Base-by-base conservation (phyloP, 2,888 invertebrate genomes). In the Orchesellides sinensis region DNA sequence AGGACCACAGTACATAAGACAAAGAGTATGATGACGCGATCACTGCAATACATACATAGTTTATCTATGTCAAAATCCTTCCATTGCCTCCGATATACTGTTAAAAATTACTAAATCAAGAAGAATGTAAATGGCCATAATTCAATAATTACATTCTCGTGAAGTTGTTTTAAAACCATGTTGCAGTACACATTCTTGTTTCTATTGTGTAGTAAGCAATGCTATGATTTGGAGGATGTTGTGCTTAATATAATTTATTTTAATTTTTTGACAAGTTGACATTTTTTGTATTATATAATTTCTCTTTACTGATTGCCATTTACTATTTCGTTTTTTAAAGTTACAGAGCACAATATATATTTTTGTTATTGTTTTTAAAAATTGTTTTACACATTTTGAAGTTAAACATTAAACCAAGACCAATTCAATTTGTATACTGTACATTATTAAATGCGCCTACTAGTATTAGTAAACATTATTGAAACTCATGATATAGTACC, bases 271-370 rank as follows among this genome's bases (percentile, higher is more conserved):
- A 40, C 40, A 40, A n/a, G 14, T 40, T 40, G 2, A 40, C 32
- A 32, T 10, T 10, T 17, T 27, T 73, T 47, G 17, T 32, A 61
- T 61, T 52, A 21, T 21, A 56, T 59, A 23, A 47, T 73, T 49
- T 40, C 29, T 54, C 52, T 69, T 70, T 47, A 52, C 69, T 69
- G 69, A 69, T 56, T 70, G 70, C 70, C 56, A 35, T 70, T 70
- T 70, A 70, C 54, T 70, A 70, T 25, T 17, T 68, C 45, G 6
- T 68, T 56, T 40, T 23, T 27, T 70, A 27, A 25, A 14, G 5
- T 29, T 17, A 61, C 10, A 61, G 61, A 61, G 32, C 17, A 32
- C n/a, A 61, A 2, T 35, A 61, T 54, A 61, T 25, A 52, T 47
- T 49, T 49, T 17, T 65, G 25, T 63, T 40, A 61, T 8, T 35